phyloP scores from a whole-genome alignment of 1,140 invertebrate species.

The Euschistus heros region DNA sequence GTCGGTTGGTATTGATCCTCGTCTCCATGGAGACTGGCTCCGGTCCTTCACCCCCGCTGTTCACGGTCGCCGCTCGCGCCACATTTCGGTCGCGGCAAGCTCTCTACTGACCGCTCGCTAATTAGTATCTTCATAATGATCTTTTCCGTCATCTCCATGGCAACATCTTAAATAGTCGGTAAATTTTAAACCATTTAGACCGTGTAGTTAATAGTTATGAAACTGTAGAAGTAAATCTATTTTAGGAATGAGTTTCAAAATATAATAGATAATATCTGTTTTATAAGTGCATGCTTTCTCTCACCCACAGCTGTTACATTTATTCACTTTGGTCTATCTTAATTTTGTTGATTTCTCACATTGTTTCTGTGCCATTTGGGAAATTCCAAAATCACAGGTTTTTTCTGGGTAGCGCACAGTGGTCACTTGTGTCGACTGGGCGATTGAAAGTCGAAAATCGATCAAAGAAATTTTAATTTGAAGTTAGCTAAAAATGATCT shows the following conservation, averaged over 20 bases:
- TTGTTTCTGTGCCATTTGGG: too few relatives aligned
- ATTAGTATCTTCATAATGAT: background rate
- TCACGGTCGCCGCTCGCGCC: slow-evolving; percentile 5
- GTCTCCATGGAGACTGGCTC: slow-evolving; percentile 1
- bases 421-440: too few relatives aligned
- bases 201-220: background rate
- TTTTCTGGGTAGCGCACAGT: too few relatives aligned
- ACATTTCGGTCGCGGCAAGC: background rate
- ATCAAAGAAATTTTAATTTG: too few relatives aligned
- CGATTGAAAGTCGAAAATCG: too few relatives aligned
- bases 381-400: too few relatives aligned
- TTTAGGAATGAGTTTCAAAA: background rate
- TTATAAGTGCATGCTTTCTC: too few relatives aligned
- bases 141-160: background rate
- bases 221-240: background rate
- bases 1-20: background rate
- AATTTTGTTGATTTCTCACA: too few relatives aligned
- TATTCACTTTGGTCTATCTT: too few relatives aligned
- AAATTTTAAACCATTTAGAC: background rate
- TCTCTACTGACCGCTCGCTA: background rate
- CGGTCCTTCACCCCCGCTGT: slow-evolving; percentile 5
- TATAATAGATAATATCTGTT: too few relatives aligned
- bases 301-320: too few relatives aligned
- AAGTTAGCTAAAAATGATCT: too few relatives aligned
- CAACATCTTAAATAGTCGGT: background rate